These are phyloP conservation scores for Bombus breviceps DNA, from an alignment of 1,140 invertebrate species.

Conservation along the genomic window DNA sequence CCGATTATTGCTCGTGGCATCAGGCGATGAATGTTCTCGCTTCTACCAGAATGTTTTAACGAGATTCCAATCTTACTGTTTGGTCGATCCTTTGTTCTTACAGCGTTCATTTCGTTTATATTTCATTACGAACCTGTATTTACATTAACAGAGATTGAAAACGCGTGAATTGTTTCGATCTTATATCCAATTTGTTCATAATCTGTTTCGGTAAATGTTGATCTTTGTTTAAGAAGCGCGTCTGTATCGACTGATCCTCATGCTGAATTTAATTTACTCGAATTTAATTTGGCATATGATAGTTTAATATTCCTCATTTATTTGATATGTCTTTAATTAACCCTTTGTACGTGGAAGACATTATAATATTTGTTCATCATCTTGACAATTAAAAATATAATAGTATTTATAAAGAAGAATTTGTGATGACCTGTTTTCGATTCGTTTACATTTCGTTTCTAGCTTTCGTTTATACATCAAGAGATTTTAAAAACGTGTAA, in stretches of 20 bases:
- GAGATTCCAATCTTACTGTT: conserved; percentile 11
- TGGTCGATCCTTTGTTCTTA: background rate
- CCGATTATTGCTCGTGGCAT: conserved; percentile 7
- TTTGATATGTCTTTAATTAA: background rate
- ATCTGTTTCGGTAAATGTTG: background rate
- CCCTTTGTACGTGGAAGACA: background rate
- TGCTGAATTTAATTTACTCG: background rate
- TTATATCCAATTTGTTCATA: background rate
- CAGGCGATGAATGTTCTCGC: background rate
- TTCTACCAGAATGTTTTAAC: background rate
- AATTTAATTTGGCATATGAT: background rate
- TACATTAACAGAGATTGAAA: background rate
- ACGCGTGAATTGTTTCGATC: background rate
- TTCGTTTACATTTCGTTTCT: no score
- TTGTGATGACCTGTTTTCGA: no score
- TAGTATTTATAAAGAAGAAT: no score
- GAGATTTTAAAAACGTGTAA: no score
- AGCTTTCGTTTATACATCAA: no score
- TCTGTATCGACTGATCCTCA: background rate
- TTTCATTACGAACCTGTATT: background rate
- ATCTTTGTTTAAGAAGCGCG: background rate
- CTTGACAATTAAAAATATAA: no score
- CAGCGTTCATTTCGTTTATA: background rate
- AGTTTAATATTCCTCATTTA: background rate
- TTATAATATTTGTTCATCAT: no score